Evolutionary conservation across 2,113 vertebrate genomes (phyloP).

Genomic region (Meleagris gallopavo): DNA sequence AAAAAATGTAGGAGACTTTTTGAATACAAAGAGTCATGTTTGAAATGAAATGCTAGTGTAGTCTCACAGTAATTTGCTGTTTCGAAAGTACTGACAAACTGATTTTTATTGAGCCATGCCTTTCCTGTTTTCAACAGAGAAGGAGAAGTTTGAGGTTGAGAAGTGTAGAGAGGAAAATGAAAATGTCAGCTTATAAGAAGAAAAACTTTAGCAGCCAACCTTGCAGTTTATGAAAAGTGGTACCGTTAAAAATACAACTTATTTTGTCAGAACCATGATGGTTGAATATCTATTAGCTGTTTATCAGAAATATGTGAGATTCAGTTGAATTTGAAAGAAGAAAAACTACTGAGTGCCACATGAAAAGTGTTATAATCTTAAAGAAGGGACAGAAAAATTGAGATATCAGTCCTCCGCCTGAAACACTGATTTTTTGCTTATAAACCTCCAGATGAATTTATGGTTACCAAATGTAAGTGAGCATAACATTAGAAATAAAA

Average conservation of each 20-base stretch:
- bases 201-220: constrained; percentile 26
- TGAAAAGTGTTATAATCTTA: not conserved
- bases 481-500: not conserved
- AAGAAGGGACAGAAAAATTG: not conserved
- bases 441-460: not conserved
- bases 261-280: not conserved
- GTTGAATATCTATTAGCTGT: not conserved
- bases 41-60: not conserved
- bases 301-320: not conserved
- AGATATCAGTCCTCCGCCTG: not conserved
- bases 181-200: constrained; percentile 55
- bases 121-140: constrained; percentile 58
- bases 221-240: constrained; percentile 50
- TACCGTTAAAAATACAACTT: constrained; percentile 20
- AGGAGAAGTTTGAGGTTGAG: constrained; percentile 32
- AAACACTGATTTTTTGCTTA: not conserved
- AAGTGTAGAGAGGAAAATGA: constrained; percentile 41
- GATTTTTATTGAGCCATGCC: not conserved
- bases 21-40: not conserved
- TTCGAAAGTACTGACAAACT: not conserved
- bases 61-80: not conserved
- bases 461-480: not conserved
- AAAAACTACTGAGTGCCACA: not conserved
- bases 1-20: not conserved
- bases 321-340: not conserved